A percentile compares a stretch with the other conserved stretches of the same genome.
These are phyloP conservation scores for Diogma glabrata DNA, from an alignment of 2,888 invertebrate species.

Conservation along the genomic window DNA sequence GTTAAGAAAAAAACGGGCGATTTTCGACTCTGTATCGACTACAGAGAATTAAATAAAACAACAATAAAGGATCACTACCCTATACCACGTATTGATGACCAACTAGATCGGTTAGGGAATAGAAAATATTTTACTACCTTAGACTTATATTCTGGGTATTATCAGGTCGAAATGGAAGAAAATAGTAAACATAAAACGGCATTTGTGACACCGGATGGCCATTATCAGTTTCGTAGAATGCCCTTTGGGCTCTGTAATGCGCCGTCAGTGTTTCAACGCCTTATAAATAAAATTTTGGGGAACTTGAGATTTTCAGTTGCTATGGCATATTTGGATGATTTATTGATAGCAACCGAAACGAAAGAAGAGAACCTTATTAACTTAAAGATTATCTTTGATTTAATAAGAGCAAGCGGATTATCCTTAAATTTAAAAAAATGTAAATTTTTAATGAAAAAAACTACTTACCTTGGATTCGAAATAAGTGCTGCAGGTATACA, in stretches of 20 bases:
- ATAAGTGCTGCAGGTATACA: neutral
- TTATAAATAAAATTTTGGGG: conserved; percentile 21
- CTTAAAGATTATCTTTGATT: neutral
- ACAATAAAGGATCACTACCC: neutral
- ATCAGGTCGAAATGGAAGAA: neutral
- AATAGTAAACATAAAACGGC: conserved; percentile 15
- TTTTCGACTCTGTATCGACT: neutral
- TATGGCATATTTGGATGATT: neutral
- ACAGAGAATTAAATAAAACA: neutral
- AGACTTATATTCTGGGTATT: neutral
- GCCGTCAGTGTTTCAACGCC: conserved; percentile 21
- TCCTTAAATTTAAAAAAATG: neutral
- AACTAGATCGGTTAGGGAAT: neutral
- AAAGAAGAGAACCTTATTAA: neutral
- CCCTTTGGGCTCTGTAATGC: conserved; percentile 22
- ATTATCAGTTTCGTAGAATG: conserved; percentile 23
- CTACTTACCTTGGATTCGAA: neutral
- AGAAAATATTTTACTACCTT: neutral
- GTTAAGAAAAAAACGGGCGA: neutral
- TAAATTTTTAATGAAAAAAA: neutral
- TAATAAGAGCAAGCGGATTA: neutral
- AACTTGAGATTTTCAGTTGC: neutral
- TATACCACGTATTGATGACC: neutral
- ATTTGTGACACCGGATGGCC: conserved; percentile 22
- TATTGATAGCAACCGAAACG: neutral